Evolutionary conservation across 2,113 vertebrate genomes (phyloP).

Genomic region (Sander vitreus): DNA sequence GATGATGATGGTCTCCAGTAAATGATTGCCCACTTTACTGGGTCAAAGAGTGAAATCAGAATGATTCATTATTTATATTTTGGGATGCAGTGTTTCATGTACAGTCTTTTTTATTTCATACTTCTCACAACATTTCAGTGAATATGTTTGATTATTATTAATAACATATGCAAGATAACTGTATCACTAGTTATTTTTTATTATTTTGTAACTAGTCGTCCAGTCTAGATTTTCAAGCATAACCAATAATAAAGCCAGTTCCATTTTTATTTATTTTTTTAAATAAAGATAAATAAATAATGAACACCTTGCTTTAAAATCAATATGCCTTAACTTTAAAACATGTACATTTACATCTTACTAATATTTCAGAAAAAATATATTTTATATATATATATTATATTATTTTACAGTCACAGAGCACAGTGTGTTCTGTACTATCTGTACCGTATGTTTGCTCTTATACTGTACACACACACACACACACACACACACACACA

Average conservation of each 20-base stretch:
- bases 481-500: neutral
- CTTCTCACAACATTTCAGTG: neutral
- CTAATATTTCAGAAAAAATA: neutral
- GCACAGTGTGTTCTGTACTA: conserved; percentile 6
- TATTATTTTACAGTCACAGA: neutral
- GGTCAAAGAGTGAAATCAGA: neutral
- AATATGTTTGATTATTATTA: neutral
- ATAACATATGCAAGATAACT: neutral
- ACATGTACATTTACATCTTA: neutral
- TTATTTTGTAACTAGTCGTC: neutral
- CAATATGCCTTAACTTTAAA: neutral
- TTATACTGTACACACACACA: neutral
- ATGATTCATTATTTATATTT: neutral
- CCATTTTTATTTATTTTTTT: neutral
- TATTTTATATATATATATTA: too few relatives aligned
- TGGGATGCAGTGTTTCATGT: neutral
- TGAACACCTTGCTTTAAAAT: neutral
- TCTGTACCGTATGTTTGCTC: neutral
- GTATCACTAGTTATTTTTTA: neutral
- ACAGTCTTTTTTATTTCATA: neutral
- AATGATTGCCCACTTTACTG: neutral
- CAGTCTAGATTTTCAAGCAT: neutral
- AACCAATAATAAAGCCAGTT: neutral
- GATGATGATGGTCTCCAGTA: neutral
- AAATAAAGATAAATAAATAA: neutral